Base-by-base conservation (phyloP, 2,113 vertebrate genomes). In the Rhodinocichla rosea region DNA sequence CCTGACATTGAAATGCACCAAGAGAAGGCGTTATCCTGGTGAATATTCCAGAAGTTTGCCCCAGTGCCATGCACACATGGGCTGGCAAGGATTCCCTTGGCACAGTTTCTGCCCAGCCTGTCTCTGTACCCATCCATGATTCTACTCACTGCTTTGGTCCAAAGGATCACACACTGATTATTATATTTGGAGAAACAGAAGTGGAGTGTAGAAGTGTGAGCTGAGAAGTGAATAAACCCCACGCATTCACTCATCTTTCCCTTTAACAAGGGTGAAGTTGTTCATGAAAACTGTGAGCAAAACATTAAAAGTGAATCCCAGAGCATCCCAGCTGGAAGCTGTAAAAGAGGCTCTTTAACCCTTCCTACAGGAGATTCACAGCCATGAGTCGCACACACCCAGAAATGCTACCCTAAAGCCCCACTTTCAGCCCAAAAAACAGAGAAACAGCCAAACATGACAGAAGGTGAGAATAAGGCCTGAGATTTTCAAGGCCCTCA, bases 371-470 rank as follows among this genome's bases (percentile, higher is more conserved):
- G 50, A 73, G 56, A 64, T 52, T 47, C 56, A 26, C 47, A 91
- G 52, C 44, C 59, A 45, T 0, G 0, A 73, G 67, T 62, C 71
- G 64, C 77, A 56, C 65, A 71, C 62, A 75, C 20, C 27, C 75
- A 77, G 55, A 92, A 83, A 80, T 0, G 2, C 63, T 65, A 2
- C 0, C 0, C 24, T 26, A 21, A 57, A 52, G n/a, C 67, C 13
- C 8, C 2, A 2, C 60, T 75, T 71, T 37, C 1, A 0, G 39
- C 7, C 6, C 3, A 3, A 23, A 0, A 2, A 13, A 56, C 13
- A 24, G 27, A 8, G 32, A 30, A 87, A 68, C n/a, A 79, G 53
- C 65, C 56, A 53, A 85, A 30, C 0, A 0, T 6, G 64, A 62
- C 68, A 2, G 0, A 10, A 71, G 24, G 30, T 1, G 9, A 90